These are phyloP conservation scores for Neoseiulus cucumeris DNA, from an alignment of 1,140 invertebrate species.

Conservation along the genomic window DNA sequence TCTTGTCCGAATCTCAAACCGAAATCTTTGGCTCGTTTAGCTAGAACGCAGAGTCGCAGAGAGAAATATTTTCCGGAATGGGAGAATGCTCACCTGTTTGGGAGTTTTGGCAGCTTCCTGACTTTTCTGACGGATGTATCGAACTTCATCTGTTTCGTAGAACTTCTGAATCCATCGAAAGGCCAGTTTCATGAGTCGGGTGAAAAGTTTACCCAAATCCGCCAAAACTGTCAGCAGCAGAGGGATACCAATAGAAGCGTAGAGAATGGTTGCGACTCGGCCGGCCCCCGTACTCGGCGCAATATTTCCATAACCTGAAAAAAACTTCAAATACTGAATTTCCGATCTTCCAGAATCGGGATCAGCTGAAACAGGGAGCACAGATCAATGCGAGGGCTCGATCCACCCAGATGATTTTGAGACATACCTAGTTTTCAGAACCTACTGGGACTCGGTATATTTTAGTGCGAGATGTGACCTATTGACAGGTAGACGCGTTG, in stretches of 20 bases:
- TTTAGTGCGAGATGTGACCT: no score
- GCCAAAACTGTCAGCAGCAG: conserved; percentile 77
- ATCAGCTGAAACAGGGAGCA: no score
- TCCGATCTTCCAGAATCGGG: no score
- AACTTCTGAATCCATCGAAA: conserved; percentile 24
- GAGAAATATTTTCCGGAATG: not conserved
- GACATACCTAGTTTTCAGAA: no score
- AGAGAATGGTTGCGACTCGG: conserved; percentile 63
- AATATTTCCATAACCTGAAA: conserved; percentile 59
- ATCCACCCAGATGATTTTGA: no score
- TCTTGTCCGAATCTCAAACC: no score
- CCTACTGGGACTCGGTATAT: no score
- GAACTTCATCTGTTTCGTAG: conserved; percentile 14
- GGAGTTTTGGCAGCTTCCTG: not conserved
- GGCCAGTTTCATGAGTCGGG: conserved; percentile 42
- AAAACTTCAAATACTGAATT: not conserved
- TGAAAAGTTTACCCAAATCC: conserved; percentile 66
- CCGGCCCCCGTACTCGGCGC: conserved; percentile 51
- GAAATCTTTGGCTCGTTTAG: no score
- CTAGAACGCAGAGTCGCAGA: no score
- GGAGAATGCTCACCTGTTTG: not conserved
- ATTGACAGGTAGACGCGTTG: no score
- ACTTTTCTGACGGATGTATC: conserved; percentile 22
- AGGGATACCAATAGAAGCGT: conserved; percentile 72
- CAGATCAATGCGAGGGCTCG: no score